Base-by-base conservation (phyloP, 2,113 vertebrate species). In the Promerops cafer region DNA sequence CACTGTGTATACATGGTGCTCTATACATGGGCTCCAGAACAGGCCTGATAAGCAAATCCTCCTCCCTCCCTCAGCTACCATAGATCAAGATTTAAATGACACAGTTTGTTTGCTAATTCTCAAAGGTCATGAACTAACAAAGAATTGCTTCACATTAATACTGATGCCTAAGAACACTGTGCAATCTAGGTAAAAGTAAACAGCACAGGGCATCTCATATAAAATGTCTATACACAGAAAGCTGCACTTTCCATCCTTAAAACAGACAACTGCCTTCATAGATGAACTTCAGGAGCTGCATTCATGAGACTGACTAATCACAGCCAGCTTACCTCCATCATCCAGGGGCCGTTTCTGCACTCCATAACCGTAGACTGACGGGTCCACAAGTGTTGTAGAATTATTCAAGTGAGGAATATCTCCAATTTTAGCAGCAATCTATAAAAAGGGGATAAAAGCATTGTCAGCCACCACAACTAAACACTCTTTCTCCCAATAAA, bases 341-440 rank as follows among this genome's bases (percentile, higher is more conserved):
- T 99, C 99, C 97, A 99, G 92, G 64, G 99, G 98, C 90, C 99
- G 98, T 79, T 99, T 99, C 66, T 98, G 99, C 28, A 98, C 98
- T 96, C 99, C 99, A 39, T 99, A 99, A 87, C 99, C 98, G 0
- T 99, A 99, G 37, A 99, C 98, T 9, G 99, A 98, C 5, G 99
- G 98, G 96, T 99, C 99, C 93, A 99, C 97, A 53, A 99, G 98
- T 2, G 99, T 98, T 87, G 99, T 98, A 52, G 99, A 98, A 96
- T 98, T 99, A 98, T 99, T 99, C 98, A 99, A 98, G 98, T 99
- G 99, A 98, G 99, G 98, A 98, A 99, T 98, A 96, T 99, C 99
- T 90, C 98, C 98, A 97, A 99, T 99, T 98, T 99, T 99, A 98
- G 99, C 99, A 98, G 99, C 99, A 98, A 99, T 99, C 99, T 99